Conservation (phyloP, 2,113 vertebrate genomes). For the Agelaius phoeniceus region DNA sequence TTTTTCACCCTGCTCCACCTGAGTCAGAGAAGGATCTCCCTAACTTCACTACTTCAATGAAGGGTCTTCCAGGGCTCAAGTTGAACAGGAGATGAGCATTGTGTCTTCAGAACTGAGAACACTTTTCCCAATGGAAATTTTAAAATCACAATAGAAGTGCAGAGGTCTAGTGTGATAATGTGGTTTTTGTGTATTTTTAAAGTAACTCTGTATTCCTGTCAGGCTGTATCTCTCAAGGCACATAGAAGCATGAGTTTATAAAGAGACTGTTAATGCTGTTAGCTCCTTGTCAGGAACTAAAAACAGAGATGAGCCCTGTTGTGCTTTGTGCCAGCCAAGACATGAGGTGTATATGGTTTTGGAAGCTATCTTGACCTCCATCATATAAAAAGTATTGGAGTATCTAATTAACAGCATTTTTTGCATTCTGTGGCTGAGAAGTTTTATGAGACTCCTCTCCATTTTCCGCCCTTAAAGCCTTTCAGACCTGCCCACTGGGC, state of each 20-base stretch:
- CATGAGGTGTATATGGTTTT: background rate
- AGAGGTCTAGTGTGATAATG: background rate
- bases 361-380: background rate
- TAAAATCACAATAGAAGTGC: background rate
- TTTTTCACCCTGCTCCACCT: background rate
- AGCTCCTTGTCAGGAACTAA: background rate
- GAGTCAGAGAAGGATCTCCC: background rate
- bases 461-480: background rate
- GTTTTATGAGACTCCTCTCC: background rate
- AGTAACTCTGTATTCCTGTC: background rate
- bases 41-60: background rate
- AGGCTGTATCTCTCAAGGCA: background rate
- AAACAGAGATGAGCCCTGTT: background rate
- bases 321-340: background rate
- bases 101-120: background rate
- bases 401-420: background rate
- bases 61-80: background rate
- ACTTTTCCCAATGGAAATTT: background rate
- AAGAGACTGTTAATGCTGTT: background rate
- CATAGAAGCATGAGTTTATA: background rate
- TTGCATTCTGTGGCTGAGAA: background rate
- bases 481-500: background rate
- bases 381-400: background rate
- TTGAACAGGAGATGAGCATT: background rate
- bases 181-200: background rate